Base-by-base conservation (phyloP, 2,113 vertebrate genomes). In the Sinocyclocheilus anophthalmus region DNA sequence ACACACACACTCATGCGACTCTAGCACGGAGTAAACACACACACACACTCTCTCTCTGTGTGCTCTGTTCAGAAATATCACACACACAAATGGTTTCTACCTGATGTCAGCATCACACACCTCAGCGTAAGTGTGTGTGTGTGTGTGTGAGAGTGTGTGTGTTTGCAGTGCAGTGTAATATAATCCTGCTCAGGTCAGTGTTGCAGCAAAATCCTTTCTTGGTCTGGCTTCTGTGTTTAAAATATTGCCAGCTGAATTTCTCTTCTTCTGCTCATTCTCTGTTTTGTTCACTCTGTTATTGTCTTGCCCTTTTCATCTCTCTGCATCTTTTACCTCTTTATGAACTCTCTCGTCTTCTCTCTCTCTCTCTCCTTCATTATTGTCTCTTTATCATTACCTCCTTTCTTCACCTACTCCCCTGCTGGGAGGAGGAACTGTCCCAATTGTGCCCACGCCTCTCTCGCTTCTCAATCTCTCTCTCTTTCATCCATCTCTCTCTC, bases 131-230 rank as follows among this genome's bases (percentile, higher is more conserved):
- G 37, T 80, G 50, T 12, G 45, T 48, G 45, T 3, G 10, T 48
- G 45, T 48, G 45, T 33, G 30, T 33, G 30, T 33, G 30, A 1
- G 30, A 2, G 30, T 33, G 30, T 33, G 30, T 33, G 30, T 33
- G 30, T 33, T 33, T 83, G 45, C 78, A 83, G 76, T 73, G 67
- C 84, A 84, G 86, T 69, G 75, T 88, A 86, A 88, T 65, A 42
- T 88, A 88, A 88, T 86, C 86, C 88, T 84, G 53, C 57, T 61
- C 48, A 50, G 63, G 80, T 84, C 57, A 89, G 76, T 83, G 81
- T 86, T 81, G 83, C 72, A 76, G 59, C 33, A 50, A 24, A 67
- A 59, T 55, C 48, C 83, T 72, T 57, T 80, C 85, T 81, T 72
- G 50, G 65, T 50, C 37, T 70, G 39, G 22, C 59, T 33, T 67